Base-by-base conservation (phyloP, 1,140 invertebrate species). In the Drosophila orosa region DNA sequence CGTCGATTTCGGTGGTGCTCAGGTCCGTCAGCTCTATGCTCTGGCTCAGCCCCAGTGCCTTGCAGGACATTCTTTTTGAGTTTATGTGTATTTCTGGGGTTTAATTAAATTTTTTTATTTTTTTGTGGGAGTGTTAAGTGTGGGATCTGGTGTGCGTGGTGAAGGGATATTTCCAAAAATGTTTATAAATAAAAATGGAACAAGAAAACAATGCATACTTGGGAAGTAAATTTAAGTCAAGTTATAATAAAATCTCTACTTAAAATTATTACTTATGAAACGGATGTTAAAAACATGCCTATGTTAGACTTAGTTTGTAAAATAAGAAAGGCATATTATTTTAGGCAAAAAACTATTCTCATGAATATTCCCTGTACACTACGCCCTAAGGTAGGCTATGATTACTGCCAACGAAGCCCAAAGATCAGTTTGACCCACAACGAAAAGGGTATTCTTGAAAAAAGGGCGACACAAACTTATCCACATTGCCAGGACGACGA, bases 401-500 rank as follows among this genome's bases (percentile, higher is more conserved):
- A 12, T 50, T 9, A 31, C n/a, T 33, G 9, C 3, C 25, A 17
- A 9, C 0, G 2, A 33, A 24, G 8, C 13, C 5, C 2, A 10
- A 52, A n/a, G 19, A 35, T 52, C 29, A 33, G 1, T 22, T 12
- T 0, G 3, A 54, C 31, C 31, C 31, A 10, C 2, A n/a, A 8
- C 4, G 1, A 35, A 35, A 33, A 65, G 67, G 5, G 67, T 72
- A 71, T 48, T 48, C 15, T 15, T 17, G 58, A 37, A 78, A 45
- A 59, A 68, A 61, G 55, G 48, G 24, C 58, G 40, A 62, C 44
- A 42, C 37, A 59, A 59, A 69, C 65, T 50, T 71, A 44, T 57
- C 45, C 45, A 57, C 72, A 71, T 78, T 63, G 66, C 58, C 67
- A 81, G 78, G 78, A 80, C 59, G 54, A 82, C 77, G 77, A 81